Conservation (phyloP, 2,797 vertebrate genomes). For the Lepilemur ruficaudatus region DNA sequence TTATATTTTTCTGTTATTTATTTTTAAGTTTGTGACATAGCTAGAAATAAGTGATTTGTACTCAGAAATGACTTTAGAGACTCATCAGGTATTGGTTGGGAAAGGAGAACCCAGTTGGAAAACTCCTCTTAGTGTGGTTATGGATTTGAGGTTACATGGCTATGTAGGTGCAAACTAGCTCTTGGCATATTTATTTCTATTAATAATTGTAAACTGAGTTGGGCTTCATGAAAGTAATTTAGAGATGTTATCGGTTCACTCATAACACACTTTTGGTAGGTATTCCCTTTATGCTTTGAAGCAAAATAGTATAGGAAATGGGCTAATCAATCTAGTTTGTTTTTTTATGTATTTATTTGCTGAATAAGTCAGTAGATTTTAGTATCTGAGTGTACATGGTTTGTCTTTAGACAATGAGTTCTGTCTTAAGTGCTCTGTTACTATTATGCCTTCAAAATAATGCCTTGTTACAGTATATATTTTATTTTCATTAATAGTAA, state of each 20-base stretch:
- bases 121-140: neutral
- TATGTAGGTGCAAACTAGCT: neutral
- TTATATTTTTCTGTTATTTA: neutral
- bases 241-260: neutral
- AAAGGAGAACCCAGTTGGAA: neutral
- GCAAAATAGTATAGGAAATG: constrained; percentile 1
- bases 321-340: neutral
- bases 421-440: neutral
- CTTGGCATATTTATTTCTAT: constrained; percentile 21
- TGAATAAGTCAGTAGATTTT: neutral
- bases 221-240: constrained; percentile 9
- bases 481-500: constrained; percentile 19
- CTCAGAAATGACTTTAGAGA: neutral
- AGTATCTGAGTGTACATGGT: neutral
- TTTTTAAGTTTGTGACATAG: neutral
- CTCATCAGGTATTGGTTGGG: neutral
- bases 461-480: neutral
- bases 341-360: neutral
- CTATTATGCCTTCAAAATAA: constrained; percentile 9
- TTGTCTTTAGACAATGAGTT: neutral
- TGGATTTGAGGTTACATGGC: neutral
- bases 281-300: neutral
- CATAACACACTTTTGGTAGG: neutral
- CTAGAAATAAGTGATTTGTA: neutral
- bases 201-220: neutral